Evolutionary conservation across 2,888 invertebrate genomes (phyloP).

Genomic region (Zygothrica quintamaculata): DNA sequence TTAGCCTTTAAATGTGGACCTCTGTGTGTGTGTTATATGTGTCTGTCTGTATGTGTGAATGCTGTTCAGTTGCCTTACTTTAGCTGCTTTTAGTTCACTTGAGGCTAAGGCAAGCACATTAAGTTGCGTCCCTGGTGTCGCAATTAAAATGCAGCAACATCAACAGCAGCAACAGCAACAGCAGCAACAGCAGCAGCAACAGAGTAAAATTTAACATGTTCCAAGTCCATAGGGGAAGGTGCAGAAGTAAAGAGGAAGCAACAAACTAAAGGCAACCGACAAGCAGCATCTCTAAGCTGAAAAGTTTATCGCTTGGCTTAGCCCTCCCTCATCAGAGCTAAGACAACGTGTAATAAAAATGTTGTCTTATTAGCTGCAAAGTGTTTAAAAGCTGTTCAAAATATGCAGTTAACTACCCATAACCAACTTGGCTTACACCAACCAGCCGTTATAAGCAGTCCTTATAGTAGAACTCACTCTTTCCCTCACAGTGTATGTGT

Average conservation of each 20-base stretch:
- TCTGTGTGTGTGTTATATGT: constrained; percentile 9
- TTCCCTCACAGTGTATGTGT: too few species aligned
- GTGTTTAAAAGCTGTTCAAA: constrained; percentile 30
- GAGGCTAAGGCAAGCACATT: constrained; percentile 41
- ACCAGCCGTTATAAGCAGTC: too few species aligned
- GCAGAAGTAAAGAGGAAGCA: too few species aligned
- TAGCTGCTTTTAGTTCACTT: constrained; percentile 43
- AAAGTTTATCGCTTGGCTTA: constrained; percentile 52
- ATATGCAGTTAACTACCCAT: constrained; percentile 17
- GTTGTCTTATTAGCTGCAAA: constrained; percentile 72
- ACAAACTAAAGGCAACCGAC: background rate
- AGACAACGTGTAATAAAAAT: constrained; percentile 51
- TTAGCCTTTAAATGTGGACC: constrained; percentile 5
- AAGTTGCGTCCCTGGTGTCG: constrained; percentile 51
- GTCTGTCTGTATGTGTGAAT: constrained; percentile 11
- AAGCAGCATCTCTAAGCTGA: constrained; percentile 24
- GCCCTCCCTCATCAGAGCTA: constrained; percentile 24
- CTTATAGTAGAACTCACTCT: too few species aligned
- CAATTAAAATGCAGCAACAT: constrained; percentile 74
- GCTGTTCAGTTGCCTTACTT: constrained; percentile 20
- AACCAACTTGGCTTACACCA: too few species aligned
- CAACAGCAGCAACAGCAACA: constrained; percentile 17
- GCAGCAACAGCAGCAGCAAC: constrained; percentile 20
- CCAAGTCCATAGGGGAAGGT: background rate
- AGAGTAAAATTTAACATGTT: constrained; percentile 21